Evolutionary conservation across 2,888 invertebrate species (phyloP).

Genomic region (Cryptosula pallasiana): DNA sequence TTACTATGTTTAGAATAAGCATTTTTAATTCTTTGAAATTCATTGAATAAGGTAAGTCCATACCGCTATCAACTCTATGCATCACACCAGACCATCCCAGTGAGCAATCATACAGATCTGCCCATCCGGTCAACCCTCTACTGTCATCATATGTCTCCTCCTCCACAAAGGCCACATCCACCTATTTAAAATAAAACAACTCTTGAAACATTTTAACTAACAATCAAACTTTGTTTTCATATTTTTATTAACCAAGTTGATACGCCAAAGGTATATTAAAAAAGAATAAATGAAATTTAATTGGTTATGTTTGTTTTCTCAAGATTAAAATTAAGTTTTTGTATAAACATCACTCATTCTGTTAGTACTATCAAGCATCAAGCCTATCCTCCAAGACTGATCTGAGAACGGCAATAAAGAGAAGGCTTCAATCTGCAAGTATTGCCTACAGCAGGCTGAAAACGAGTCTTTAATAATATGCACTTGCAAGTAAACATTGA

Average conservation of each 20-base stretch:
- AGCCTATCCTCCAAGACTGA: too few species aligned
- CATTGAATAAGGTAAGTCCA: too few species aligned
- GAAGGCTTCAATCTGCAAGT: too few species aligned
- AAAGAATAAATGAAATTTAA: too few species aligned
- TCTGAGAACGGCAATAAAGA: too few species aligned
- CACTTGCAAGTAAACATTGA: too few species aligned
- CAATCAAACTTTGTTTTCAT: not conserved
- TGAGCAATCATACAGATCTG: not conserved
- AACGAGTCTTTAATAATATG: too few species aligned
- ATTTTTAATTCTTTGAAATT: too few species aligned
- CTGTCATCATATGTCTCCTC: not conserved
- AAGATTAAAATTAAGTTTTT: not conserved
- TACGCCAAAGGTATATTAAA: not conserved
- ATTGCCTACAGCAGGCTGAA: too few species aligned
- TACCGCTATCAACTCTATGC: slow-evolving; percentile 14
- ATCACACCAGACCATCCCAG: slow-evolving; percentile 12
- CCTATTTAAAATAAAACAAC: not conserved
- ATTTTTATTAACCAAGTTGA: not conserved
- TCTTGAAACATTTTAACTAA: not conserved
- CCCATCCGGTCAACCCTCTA: not conserved
- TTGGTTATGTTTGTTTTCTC: not conserved
- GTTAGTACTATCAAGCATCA: too few species aligned
- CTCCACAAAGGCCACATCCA: slow-evolving; percentile 17
- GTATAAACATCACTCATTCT: not conserved
- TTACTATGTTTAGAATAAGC: too few species aligned